Evolutionary conservation across 2,113 vertebrate genomes (phyloP).

Genomic region (Aramus guarauna): DNA sequence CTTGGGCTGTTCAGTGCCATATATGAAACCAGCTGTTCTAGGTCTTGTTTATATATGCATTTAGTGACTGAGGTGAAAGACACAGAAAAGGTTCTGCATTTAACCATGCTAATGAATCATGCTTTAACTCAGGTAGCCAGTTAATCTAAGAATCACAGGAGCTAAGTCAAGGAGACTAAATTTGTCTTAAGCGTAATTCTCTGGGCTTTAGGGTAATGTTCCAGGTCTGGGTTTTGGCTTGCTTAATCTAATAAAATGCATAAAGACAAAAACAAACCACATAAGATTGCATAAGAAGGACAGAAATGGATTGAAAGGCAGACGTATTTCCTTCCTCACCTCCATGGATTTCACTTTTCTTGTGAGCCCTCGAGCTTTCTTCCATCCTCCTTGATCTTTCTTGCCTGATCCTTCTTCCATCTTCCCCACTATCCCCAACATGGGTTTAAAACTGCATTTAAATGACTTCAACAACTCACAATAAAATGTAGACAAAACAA

Average conservation of each 20-base stretch:
- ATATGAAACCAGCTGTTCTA: not conserved
- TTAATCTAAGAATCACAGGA: not conserved
- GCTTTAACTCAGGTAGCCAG: not conserved
- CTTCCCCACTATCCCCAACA: not conserved
- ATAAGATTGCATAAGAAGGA: not conserved
- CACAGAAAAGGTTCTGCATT: not conserved
- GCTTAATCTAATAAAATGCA: not conserved
- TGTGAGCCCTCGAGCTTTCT: not conserved
- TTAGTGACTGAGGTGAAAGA: not conserved
- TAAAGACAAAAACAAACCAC: not conserved
- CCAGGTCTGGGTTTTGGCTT: not conserved
- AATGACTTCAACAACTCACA: not conserved
- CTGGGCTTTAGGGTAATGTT: not conserved
- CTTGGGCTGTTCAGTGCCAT: not conserved
- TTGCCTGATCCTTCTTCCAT: not conserved
- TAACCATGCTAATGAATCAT: not conserved
- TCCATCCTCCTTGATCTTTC: not conserved
- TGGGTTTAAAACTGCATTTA: not conserved
- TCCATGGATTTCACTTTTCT: not conserved
- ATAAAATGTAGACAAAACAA: not conserved
- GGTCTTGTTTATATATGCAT: not conserved
- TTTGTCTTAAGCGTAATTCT: not conserved
- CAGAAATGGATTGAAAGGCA: not conserved
- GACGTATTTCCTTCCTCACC: not conserved
- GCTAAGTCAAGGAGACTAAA: not conserved